Conservation (phyloP, 2,888 invertebrate species). For the Odontomyia ornata region DNA sequence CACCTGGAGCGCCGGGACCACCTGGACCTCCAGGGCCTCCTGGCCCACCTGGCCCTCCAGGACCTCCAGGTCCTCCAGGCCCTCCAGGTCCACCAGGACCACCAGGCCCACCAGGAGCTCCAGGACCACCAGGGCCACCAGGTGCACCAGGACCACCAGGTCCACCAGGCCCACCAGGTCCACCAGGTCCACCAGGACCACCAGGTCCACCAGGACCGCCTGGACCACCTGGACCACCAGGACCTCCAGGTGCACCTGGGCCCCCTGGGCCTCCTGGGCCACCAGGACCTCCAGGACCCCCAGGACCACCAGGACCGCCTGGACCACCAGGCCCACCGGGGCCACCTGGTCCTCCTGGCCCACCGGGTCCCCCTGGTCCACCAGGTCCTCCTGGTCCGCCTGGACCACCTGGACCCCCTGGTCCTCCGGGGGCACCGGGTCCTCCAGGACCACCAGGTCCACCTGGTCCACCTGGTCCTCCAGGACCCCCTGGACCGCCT, state of each 20-base stretch:
- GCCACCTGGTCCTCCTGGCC: background rate
- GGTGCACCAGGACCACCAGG: constrained; percentile 4
- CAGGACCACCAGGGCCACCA: background rate
- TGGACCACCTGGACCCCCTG: too few relatives aligned
- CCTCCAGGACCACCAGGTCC: background rate
- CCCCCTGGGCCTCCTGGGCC: background rate
- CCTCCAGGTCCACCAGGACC: background rate
- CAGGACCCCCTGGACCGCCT: background rate
- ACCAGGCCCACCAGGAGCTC: too few relatives aligned
- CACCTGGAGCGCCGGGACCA: background rate
- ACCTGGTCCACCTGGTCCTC: background rate
- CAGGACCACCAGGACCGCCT: background rate
- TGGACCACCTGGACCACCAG: too few relatives aligned
- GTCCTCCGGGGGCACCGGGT: background rate
- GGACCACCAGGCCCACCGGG: background rate
- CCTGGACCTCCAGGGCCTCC: background rate
- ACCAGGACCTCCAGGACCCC: background rate
- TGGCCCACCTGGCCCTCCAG: background rate
- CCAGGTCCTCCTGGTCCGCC: too few relatives aligned
- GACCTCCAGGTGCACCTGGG: too few relatives aligned
- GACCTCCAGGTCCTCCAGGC: background rate
- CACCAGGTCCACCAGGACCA: background rate
- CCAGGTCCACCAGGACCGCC: too few relatives aligned
- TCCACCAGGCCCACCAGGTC: background rate
- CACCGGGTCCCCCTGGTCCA: too few relatives aligned